Evolutionary conservation across 2,888 invertebrate species (phyloP).

Genomic region (Dascillus cervinus): DNA sequence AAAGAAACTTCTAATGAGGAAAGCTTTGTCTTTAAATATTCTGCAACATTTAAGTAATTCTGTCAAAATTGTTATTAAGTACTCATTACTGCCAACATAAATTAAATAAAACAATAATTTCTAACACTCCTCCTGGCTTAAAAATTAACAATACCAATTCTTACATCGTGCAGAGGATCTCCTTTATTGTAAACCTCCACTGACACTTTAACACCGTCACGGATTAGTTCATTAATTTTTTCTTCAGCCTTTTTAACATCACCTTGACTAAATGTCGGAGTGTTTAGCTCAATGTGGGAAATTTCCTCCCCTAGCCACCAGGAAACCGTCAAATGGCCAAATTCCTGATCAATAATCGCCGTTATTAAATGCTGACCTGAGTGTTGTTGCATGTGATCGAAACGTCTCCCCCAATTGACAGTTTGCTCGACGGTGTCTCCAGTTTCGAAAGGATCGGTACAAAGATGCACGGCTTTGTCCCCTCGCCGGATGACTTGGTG

Average conservation of each 20-base stretch:
- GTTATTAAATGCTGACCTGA: slow-evolving; percentile 81
- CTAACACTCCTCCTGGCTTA: too few species aligned
- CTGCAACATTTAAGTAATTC: too few species aligned
- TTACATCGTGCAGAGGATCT: slow-evolving; percentile 28
- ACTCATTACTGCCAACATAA: not conserved
- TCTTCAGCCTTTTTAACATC: slow-evolving; percentile 51
- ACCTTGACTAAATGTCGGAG: slow-evolving; percentile 46
- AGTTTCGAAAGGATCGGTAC: slow-evolving; percentile 50
- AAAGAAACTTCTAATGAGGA: too few species aligned
- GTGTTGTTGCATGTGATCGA: slow-evolving; percentile 91
- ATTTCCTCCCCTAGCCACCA: slow-evolving; percentile 77
- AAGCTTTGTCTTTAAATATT: too few species aligned
- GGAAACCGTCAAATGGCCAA: slow-evolving; percentile 62
- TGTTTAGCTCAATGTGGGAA: slow-evolving; percentile 63
- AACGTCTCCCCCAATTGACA: slow-evolving; percentile 69
- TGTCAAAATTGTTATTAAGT: too few species aligned
- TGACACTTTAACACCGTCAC: slow-evolving; percentile 53
- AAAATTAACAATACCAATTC: slow-evolving; percentile 2
- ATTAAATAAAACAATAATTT: too few species aligned
- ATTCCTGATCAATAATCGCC: slow-evolving; percentile 64
- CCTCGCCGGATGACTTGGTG: slow-evolving; percentile 62
- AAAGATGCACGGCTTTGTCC: slow-evolving; percentile 66
- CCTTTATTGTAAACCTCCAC: slow-evolving; percentile 56
- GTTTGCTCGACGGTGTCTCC: slow-evolving; percentile 56
- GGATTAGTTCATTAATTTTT: slow-evolving; percentile 61